Evolutionary conservation across 2,113 vertebrate species (phyloP), one percentile per base, ranked within the genome.

Genomic region (Oriolus oriolus): DNA sequence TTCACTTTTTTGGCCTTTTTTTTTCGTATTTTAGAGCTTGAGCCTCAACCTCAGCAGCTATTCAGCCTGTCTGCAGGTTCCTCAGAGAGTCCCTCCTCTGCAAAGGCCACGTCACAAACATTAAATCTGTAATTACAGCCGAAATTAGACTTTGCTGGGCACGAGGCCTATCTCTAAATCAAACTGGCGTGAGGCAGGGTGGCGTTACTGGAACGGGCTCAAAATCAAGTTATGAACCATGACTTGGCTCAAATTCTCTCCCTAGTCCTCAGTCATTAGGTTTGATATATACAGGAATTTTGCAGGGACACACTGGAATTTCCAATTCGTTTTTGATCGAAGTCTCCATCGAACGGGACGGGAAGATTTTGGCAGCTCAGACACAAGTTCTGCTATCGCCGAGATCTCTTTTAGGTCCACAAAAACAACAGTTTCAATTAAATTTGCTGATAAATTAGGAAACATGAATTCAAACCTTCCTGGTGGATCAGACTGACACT

Each of bases 111-210:
- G 87, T 69, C 93, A 65, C 77, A 64, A 87, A 95, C 90, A 92
- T 90, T 81, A 84, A 64, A 90, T 87, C 73, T 4, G 39, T 82
- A 94, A 93, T 94, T 94, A 82, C 30, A 79, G 70, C 64, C 22
- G 54, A 92, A 93, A 95, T 91, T 45, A 76, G 53, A 15, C 64
- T 44, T 33, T 60, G 73, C 68, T 75, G 56, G 95, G 83, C 89
- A 89, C 24, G 33, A 78, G 94, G 80, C 89, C 93, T 94, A 91
- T 95, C 92, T 93, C 66, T 94, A 96, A 97, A 96, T 89, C 92
- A 96, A 96, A 80, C 35, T 63, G 68, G 52, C 68, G 35, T 93
- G 91, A 93, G 65, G 73, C 87, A 60, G 87, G 85, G 80, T 31
- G 66, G 75, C 89, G 84, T 74, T 93, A 82, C 90, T 96, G 92